A percentile compares a stretch with the other conserved stretches of the same genome.
These are phyloP conservation scores for Sminthurinus aureus DNA, from an alignment of 2,888 invertebrate genomes.

Conservation along the genomic window DNA sequence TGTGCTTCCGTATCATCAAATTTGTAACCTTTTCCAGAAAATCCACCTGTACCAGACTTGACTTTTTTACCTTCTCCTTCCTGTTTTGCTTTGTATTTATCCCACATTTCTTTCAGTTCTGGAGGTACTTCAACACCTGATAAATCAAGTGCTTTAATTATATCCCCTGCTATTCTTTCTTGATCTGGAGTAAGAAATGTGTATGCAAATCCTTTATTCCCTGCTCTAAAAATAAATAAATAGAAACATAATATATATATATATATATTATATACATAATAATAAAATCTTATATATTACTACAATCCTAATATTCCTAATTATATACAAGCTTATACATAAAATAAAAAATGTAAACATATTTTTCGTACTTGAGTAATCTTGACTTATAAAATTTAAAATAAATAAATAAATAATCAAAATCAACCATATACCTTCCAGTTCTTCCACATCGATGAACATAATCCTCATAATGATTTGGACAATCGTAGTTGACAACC, in stretches of 20 bases:
- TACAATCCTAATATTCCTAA: too few relatives aligned
- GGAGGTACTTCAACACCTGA: constrained; percentile 80
- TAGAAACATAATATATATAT: too few relatives aligned
- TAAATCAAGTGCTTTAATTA: constrained; percentile 88
- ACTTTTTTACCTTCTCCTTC: constrained; percentile 86
- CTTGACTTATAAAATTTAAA: neutral
- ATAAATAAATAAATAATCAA: neutral
- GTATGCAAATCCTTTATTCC: constrained; percentile 96
- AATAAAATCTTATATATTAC: too few relatives aligned
- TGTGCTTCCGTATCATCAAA: constrained; percentile 99
- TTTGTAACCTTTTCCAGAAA: constrained; percentile 96
- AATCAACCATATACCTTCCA: constrained; percentile 68
- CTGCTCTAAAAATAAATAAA: constrained; percentile 71
- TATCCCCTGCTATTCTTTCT: constrained; percentile 90
- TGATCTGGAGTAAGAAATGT: constrained; percentile 97
- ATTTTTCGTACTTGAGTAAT: neutral
- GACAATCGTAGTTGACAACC: constrained; percentile 98
- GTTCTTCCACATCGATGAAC: constrained; percentile 96
- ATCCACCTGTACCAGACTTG: constrained; percentile 86
- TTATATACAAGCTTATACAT: too few relatives aligned
- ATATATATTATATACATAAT: too few relatives aligned
- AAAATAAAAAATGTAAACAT: neutral
- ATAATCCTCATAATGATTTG: constrained; percentile 99
- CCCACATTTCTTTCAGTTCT: constrained; percentile 82
- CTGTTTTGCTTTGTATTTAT: constrained; percentile 85